phyloP scores from a whole-genome alignment of 2,797 vertebrate species.

The Pampus argenteus region DNA sequence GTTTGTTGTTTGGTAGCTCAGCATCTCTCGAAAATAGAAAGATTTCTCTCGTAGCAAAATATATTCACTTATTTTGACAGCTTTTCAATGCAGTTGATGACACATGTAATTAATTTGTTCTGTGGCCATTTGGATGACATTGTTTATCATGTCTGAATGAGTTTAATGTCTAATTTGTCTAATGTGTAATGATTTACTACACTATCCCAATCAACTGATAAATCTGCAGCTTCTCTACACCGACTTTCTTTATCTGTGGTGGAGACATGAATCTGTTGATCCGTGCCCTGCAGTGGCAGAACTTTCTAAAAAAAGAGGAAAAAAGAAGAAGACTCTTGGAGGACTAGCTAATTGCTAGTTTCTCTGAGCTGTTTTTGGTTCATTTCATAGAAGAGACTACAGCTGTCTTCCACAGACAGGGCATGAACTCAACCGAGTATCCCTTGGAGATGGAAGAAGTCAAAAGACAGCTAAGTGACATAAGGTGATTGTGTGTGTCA shows the following conservation, averaged over 20 bases:
- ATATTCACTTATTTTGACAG: neutral
- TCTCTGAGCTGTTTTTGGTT: neutral
- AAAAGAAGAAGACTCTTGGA: too few relatives aligned
- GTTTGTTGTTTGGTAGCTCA: neutral
- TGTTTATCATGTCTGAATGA: neutral
- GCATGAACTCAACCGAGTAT: neutral
- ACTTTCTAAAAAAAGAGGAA: neutral
- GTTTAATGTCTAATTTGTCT: neutral
- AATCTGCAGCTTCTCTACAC: neutral
- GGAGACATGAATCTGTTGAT: conserved; percentile 1
- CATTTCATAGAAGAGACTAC: neutral
- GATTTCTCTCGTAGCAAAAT: neutral
- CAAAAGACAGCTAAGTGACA: neutral
- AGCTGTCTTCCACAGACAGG: neutral
- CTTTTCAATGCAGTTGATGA: neutral
- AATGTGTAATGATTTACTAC: too few relatives aligned
- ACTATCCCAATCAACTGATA: too few relatives aligned
- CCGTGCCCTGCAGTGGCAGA: conserved; percentile 2
- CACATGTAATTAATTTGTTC: neutral
- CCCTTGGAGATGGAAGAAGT: neutral
- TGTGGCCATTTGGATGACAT: too few relatives aligned
- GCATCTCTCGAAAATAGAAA: neutral
- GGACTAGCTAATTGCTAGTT: conserved; percentile 2
- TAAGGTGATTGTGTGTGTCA: neutral
- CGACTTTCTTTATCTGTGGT: neutral